Evolutionary conservation across 2,113 vertebrate genomes (phyloP).

Genomic region (Eptatretus burgeri): DNA sequence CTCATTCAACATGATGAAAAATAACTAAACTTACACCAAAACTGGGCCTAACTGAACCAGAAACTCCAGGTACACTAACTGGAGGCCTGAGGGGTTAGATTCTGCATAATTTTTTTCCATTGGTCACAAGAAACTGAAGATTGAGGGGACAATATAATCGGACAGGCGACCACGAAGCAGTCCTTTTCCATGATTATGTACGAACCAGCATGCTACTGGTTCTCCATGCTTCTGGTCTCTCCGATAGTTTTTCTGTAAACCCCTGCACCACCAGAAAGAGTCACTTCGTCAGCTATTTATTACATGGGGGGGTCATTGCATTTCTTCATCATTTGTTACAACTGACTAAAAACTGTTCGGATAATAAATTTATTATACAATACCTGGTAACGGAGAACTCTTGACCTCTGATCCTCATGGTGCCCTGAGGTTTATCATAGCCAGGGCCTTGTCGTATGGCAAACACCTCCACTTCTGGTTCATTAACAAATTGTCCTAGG

Average conservation of each 20-base stretch:
- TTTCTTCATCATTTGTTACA: neutral
- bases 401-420: conserved; percentile 50
- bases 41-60: no score
- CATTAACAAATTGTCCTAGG: conserved; percentile 62
- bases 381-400: conserved; percentile 56
- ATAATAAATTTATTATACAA: neutral
- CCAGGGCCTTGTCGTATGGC: conserved; percentile 31
- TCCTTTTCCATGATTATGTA: conserved; percentile 47
- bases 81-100: no score
- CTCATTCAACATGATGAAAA: no score
- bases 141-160: conserved; percentile 31
- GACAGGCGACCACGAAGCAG: conserved; percentile 37
- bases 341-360: neutral
- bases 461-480: conserved; percentile 38
- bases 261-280: conserved; percentile 21
- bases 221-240: conserved; percentile 18
- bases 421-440: conserved; percentile 50
- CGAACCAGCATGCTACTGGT: conserved; percentile 49
- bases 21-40: no score
- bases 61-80: no score
- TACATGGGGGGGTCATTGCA: conserved; percentile 8
- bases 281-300: neutral
- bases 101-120: neutral
- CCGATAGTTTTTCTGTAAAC: conserved; percentile 58
- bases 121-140: conserved; percentile 15